These are phyloP conservation scores for Parus major DNA, from an alignment of 2,113 vertebrate species.

Conservation along the genomic window DNA sequence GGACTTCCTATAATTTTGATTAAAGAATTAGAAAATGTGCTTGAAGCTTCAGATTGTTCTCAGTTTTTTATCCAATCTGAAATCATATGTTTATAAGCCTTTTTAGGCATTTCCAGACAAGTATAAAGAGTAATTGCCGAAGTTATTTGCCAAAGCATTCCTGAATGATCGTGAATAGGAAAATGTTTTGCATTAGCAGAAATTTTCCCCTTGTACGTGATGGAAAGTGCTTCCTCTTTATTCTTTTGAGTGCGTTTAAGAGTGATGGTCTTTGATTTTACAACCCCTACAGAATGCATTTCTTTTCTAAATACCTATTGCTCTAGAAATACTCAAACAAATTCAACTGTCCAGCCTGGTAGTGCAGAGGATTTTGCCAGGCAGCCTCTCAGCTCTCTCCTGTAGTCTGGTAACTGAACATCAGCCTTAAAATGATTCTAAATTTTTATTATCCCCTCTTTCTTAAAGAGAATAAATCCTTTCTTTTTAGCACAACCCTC, in stretches of 20 bases:
- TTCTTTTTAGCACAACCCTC: neutral
- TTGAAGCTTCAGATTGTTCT: neutral
- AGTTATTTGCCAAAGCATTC: slow-evolving; percentile 30
- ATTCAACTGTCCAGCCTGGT: neutral
- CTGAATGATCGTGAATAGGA: slow-evolving; percentile 1
- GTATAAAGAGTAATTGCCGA: neutral
- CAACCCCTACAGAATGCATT: neutral
- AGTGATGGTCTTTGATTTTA: neutral
- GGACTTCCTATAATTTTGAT: neutral
- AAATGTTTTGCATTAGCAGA: slow-evolving; percentile 5
- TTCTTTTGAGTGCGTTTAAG: neutral
- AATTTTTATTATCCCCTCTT: neutral
- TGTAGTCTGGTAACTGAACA: neutral
- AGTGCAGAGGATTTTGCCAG: neutral
- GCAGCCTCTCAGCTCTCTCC: neutral
- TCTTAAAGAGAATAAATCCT: neutral
- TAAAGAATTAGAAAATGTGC: neutral
- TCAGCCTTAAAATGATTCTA: neutral
- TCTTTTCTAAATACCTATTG: neutral
- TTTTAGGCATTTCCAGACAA: neutral
- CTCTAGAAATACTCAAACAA: neutral
- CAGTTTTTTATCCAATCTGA: neutral
- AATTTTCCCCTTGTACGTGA: neutral
- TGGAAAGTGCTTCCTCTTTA: neutral
- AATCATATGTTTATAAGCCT: neutral